Base-by-base conservation (phyloP, 2,113 vertebrate genomes). In the Calypte anna region DNA sequence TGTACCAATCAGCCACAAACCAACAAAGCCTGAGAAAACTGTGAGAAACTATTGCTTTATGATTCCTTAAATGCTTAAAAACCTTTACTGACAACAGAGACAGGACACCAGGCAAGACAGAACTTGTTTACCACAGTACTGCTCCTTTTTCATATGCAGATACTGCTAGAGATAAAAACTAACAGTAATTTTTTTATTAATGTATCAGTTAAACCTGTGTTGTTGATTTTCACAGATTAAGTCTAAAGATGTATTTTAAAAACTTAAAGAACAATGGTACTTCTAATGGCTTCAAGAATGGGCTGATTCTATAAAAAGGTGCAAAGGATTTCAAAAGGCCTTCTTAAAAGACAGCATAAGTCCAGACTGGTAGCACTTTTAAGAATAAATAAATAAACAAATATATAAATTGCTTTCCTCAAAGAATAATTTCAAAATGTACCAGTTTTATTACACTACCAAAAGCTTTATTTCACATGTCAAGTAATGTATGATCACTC, bases 11-110 rank as follows among this genome's bases (percentile, higher is more conserved):
- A 77, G 43, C 12, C 40, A 86, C 31, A 86, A 81, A 89, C 13
- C 54, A 76, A 28, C 17, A 82, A 19, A 67, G 11, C 14, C 61
- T 48, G 12, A 50, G 28, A 77, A 77, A 82, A 53, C 15, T 24
- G 16, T 20, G 4, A 2, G 12, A 67, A 67, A 33, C 36, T 14
- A 63, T n/a, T 0, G 1, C 22, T 53, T 5, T 55, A 40, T 10
- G 19, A 82, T 31, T 82, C n/a, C 53, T 30, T 55, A 63, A 51
- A 54, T 38, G 40, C 31, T 78, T 67, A 51, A 86, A n/a, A 10
- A 27, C 43, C 21, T 62, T 59, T 73, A 78, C 4, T 40, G 43
- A 62, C 31, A 78, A 62, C 27, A 64, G 40, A 55, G 31, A 46
- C 17, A 53, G 21, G n/a, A 58, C 31, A 74, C 3, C 16, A 68